Base-by-base conservation (phyloP, 1,140 invertebrate species). In the Aphelenchoides fujianensis region DNA sequence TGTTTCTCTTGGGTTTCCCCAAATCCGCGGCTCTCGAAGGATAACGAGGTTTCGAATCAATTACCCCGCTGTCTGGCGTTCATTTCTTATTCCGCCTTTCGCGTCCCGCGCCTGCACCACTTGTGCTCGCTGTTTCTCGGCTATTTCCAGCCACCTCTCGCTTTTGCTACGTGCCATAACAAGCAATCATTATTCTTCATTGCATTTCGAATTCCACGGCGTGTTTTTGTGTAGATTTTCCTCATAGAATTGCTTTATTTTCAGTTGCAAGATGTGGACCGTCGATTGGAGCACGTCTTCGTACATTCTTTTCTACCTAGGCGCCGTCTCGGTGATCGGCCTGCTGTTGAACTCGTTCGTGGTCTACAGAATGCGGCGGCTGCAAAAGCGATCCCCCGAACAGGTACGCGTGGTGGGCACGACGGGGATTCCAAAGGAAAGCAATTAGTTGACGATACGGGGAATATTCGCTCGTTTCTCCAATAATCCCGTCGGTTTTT, bases 291-390 rank as follows among this genome's bases (percentile, higher is more conserved):
- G 12, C 12, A 48, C 41, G 23, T 48, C 41, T 16, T 12, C 41
- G 23, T 48, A 23, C 12, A 48, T 48, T 48, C 41, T 48, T 48
- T 12, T 23, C 23, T 48, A 48, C 41, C 12, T 48, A 16, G 73
- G 54, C 5, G n/a, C 64, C 28, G 53, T 74, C 53, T 62, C 55
- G n/a, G 28, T 63, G 2, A 63, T 77, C 31, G 74, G 74, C 16
- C 16, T 35, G 28, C 12, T 62, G 0, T 77, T 77, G 75, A 75
- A 75, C 53, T 23, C 36, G 9, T 73, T 73, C 72, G 74, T 75
- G 5, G 27, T 75, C 32, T 52, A 48, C 28, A 59, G 70, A 23
- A 75, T 78, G 70, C 53, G 52, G n/a, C 19, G 61, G 1, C 31
- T 75, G 9, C 30, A 55, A 16, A 9, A 63, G 35, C 7, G 66